phyloP scores from a whole-genome alignment of 2,888 invertebrate genomes.

The Eugnorisma glareosa region DNA sequence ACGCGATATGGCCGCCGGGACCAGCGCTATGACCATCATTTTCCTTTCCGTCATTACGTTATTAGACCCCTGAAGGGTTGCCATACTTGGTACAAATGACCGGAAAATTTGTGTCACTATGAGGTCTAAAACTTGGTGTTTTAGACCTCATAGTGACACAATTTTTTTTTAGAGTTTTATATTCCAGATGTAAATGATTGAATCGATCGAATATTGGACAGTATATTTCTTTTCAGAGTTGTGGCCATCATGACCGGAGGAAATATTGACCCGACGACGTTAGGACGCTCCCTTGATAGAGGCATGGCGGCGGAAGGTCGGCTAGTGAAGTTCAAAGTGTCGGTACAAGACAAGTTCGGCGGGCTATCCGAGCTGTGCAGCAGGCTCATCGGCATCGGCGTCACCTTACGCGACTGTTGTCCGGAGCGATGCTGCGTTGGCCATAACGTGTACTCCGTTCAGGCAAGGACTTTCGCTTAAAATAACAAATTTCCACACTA shows the following conservation, averaged over 20 bases:
- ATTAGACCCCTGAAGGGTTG: too few species aligned
- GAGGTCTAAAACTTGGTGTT: too few species aligned
- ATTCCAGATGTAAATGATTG: neutral
- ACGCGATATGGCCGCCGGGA: too few species aligned
- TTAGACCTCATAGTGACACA: too few species aligned
- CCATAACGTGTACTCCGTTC: slow-evolving; percentile 93
- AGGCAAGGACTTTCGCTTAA: slow-evolving; percentile 70
- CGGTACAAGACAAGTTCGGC: slow-evolving; percentile 95
- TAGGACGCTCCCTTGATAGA: slow-evolving; percentile 96
- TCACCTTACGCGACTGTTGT: slow-evolving; percentile 97
- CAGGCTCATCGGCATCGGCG: slow-evolving; percentile 93
- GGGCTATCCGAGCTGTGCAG: slow-evolving; percentile 96
- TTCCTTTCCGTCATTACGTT: too few species aligned
- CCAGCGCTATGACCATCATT: too few species aligned
- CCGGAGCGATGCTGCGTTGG: slow-evolving; percentile 98
- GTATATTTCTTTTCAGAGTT: slow-evolving; percentile 90
- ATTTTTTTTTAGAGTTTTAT: too few species aligned
- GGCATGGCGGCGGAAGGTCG: slow-evolving; percentile 97
- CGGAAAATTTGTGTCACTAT: too few species aligned
- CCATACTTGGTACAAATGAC: too few species aligned
- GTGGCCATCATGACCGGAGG: slow-evolving; percentile 95
- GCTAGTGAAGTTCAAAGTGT: slow-evolving; percentile 90
- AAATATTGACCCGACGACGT: slow-evolving; percentile 97
- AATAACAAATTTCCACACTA: neutral
- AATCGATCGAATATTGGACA: neutral